phyloP scores from a whole-genome alignment of 2,113 vertebrate species.

The Columbina picui region DNA sequence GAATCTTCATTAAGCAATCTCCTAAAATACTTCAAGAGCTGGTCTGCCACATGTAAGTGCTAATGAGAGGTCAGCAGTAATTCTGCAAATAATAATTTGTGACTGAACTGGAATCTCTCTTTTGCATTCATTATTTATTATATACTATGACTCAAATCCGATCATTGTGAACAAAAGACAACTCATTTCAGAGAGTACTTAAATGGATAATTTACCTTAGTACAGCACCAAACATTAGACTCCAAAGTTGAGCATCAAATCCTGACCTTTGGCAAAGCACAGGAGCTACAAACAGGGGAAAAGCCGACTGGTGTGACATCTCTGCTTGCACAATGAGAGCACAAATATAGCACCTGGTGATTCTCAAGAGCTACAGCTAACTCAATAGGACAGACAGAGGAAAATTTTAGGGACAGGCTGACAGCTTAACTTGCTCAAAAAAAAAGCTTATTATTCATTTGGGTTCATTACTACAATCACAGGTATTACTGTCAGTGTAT shows the following conservation, averaged over 20 bases:
- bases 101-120: not conserved
- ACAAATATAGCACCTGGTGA: not conserved
- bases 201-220: not conserved
- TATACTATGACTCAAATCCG: not conserved
- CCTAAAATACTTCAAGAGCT: not conserved
- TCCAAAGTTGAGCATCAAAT: not conserved
- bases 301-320: not conserved
- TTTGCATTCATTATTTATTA: not conserved
- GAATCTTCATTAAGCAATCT: conserved; percentile 9
- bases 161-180: not conserved
- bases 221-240: not conserved
- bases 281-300: not conserved
- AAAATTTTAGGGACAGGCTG: not conserved
- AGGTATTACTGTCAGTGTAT: not conserved
- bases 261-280: not conserved
- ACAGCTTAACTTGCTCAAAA: not conserved
- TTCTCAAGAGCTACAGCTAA: not conserved
- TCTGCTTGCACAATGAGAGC: not conserved
- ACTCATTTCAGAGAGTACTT: not conserved
- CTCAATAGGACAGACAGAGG: not conserved
- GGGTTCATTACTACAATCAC: not conserved
- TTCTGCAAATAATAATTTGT: conserved; percentile 19
- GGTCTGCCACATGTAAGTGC: not conserved
- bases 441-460: not conserved
- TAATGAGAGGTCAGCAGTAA: conserved; percentile 23